These are phyloP conservation scores for Leptinotarsa rubiginosa DNA, from an alignment of 2,888 invertebrate species.

Conservation along the genomic window DNA sequence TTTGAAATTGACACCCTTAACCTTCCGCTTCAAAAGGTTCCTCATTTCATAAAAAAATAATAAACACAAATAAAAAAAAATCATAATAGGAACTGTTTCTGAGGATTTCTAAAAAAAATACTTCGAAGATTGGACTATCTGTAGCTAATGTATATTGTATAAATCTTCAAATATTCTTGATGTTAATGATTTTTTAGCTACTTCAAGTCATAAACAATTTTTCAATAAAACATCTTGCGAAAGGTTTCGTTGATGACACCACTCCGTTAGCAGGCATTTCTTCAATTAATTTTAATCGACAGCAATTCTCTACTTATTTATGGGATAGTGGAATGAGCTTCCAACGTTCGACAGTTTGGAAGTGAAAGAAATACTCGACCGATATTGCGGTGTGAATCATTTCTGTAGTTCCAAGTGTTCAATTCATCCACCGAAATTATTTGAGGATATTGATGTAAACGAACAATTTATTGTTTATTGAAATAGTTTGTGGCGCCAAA, in stretches of 20 bases:
- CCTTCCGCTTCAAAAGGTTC: too few species aligned
- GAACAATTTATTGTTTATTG: background rate
- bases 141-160: too few species aligned
- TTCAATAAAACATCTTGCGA: conserved; percentile 3
- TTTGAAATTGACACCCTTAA: too few species aligned
- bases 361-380: background rate
- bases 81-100: too few species aligned
- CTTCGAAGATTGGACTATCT: too few species aligned
- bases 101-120: too few species aligned
- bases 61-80: too few species aligned
- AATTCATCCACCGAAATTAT: background rate
- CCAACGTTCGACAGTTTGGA: background rate
- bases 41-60: too few species aligned
- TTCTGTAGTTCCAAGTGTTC: background rate
- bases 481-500: conserved; percentile 4
- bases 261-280: conserved; percentile 4
- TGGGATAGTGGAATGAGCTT: conserved; percentile 3
- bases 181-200: too few species aligned
- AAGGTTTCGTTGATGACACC: background rate
- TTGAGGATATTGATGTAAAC: background rate
- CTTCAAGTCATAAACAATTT: background rate
- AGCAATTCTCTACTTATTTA: conserved; percentile 13
- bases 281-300: conserved; percentile 11
- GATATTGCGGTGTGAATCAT: background rate
- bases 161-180: too few species aligned